These are phyloP conservation scores for Avahi laniger DNA, from an alignment of 2,797 vertebrate species.

Conservation along the genomic window DNA sequence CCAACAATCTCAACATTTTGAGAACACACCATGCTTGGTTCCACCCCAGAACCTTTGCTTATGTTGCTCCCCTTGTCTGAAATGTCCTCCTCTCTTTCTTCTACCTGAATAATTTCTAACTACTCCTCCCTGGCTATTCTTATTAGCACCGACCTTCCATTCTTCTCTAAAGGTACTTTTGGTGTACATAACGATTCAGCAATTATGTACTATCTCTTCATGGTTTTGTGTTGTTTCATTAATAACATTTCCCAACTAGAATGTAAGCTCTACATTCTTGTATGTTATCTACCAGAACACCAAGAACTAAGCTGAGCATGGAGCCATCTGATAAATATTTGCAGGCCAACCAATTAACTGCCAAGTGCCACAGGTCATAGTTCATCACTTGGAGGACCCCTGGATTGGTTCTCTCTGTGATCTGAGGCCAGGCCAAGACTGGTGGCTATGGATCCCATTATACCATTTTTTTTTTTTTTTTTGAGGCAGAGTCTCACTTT, in stretches of 20 bases:
- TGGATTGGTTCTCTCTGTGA: neutral
- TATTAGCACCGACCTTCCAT: neutral
- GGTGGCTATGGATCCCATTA: neutral
- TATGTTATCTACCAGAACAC: neutral
- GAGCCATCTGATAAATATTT: slow-evolving; percentile 16
- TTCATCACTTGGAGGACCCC: neutral
- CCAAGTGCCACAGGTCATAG: neutral
- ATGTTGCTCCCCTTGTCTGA: neutral
- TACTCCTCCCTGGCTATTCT: neutral
- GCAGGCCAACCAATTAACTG: neutral
- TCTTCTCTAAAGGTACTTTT: neutral
- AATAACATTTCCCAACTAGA: slow-evolving; percentile 33
- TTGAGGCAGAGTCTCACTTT: no score
- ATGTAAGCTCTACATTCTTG: neutral
- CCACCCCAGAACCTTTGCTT: neutral
- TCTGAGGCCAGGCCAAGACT: neutral
- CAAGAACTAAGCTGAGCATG: neutral
- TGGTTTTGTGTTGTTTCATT: neutral
- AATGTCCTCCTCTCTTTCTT: neutral
- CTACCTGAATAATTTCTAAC: neutral
- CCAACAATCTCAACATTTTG: neutral
- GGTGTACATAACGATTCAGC: neutral
- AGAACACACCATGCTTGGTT: neutral
- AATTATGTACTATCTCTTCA: neutral
- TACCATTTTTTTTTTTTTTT: neutral